Evolutionary conservation across 2,113 vertebrate genomes (phyloP).

Genomic region (Vidua macroura): DNA sequence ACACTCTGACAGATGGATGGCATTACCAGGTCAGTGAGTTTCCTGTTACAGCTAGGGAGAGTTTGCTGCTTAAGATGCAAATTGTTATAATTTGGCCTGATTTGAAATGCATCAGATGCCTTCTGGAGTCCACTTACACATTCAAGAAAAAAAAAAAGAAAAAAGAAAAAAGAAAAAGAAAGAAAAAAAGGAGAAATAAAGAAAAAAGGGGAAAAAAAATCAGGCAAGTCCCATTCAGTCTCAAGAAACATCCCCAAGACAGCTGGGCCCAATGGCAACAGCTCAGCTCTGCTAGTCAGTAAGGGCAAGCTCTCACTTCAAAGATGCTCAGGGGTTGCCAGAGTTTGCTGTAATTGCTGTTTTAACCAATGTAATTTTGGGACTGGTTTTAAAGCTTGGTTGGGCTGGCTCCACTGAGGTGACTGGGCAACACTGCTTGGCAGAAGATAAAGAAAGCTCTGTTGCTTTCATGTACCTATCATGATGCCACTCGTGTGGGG

Average conservation of each 20-base stretch:
- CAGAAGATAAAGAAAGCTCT: slow-evolving; percentile 76
- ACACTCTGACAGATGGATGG: slow-evolving; percentile 55
- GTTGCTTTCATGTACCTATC: slow-evolving; percentile 82
- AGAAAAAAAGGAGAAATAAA: neutral
- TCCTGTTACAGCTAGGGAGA: slow-evolving; percentile 38
- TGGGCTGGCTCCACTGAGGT: slow-evolving; percentile 67
- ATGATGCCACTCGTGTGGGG: slow-evolving; percentile 85
- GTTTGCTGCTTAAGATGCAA: slow-evolving; percentile 33
- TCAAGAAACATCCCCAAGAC: slow-evolving; percentile 52
- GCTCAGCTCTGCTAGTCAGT: slow-evolving; percentile 29
- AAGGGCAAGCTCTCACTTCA: slow-evolving; percentile 20
- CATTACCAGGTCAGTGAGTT: slow-evolving; percentile 55
- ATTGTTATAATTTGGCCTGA: neutral
- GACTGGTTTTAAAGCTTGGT: slow-evolving; percentile 35
- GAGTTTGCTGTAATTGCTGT: neutral
- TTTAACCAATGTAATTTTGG: slow-evolving; percentile 16
- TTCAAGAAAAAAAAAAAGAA: neutral
- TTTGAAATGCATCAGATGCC: slow-evolving; percentile 20
- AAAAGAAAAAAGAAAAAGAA: too few relatives aligned
- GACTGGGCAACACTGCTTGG: slow-evolving; percentile 72
- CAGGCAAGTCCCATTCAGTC: slow-evolving; percentile 27
- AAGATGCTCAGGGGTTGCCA: slow-evolving; percentile 29
- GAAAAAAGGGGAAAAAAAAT: neutral
- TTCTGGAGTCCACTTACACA: slow-evolving; percentile 8
- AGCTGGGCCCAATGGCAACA: slow-evolving; percentile 32